phyloP scores from a whole-genome alignment of 1,140 invertebrate species.

The Drosophila funebris region DNA sequence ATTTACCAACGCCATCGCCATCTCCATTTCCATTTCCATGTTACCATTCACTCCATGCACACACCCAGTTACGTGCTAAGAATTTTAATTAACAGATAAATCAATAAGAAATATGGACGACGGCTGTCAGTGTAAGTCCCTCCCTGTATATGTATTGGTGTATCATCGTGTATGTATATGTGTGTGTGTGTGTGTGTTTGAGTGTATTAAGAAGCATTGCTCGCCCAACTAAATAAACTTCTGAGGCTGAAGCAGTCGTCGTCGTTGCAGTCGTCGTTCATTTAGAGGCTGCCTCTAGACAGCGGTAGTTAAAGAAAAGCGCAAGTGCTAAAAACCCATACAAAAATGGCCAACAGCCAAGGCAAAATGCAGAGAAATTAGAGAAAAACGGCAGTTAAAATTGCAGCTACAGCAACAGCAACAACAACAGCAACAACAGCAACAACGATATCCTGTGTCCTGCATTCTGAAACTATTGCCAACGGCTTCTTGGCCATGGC shows the following conservation, averaged over 20 bases:
- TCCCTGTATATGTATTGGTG: constrained; percentile 1
- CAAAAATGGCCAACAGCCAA: constrained; percentile 54
- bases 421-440: constrained; percentile 25
- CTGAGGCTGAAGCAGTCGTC: neutral
- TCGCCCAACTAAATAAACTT: constrained; percentile 75
- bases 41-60: constrained; percentile 40
- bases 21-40: constrained; percentile 22
- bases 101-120: constrained; percentile 82
- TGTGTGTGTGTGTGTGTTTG: constrained; percentile 27
- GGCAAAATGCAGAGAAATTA: constrained; percentile 61
- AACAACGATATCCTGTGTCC: neutral
- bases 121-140: constrained; percentile 71
- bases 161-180: neutral
- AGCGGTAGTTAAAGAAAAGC: constrained; percentile 52
- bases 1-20: too few species aligned
- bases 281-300: constrained; percentile 3
- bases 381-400: constrained; percentile 72
- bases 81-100: constrained; percentile 83
- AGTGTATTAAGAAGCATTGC: constrained; percentile 44
- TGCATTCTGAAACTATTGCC: constrained; percentile 32
- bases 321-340: constrained; percentile 57
- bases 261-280: constrained; percentile 5
- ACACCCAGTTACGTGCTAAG: constrained; percentile 78
- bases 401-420: constrained; percentile 46
- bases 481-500: constrained; percentile 46